A percentile compares a stretch with the other conserved stretches of the same genome.
These are phyloP conservation scores for Sebastolobus altivelis DNA, from an alignment of 2,797 vertebrate genomes.

Conservation along the genomic window DNA sequence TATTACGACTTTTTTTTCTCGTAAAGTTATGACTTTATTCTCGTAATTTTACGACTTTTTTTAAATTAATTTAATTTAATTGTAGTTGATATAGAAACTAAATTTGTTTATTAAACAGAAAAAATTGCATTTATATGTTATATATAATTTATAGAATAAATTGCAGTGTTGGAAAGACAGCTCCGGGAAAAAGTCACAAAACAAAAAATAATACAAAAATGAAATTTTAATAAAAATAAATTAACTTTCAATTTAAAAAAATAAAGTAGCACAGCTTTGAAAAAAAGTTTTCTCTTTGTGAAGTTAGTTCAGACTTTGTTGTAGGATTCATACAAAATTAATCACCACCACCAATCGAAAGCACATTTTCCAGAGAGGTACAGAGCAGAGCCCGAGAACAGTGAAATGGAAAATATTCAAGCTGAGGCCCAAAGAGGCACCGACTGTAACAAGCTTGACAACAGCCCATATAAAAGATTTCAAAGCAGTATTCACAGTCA, in stretches of 20 bases:
- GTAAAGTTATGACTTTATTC: too few relatives aligned
- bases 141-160: not conserved
- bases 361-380: slow-evolving; percentile 36
- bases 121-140: too few relatives aligned
- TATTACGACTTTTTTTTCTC: too few relatives aligned
- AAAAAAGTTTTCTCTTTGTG: slow-evolving; percentile 2
- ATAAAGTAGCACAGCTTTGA: not conserved
- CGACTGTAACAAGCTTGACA: not conserved
- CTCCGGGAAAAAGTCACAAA: too few relatives aligned
- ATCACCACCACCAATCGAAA: slow-evolving; percentile 40
- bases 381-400: not conserved
- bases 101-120: not conserved
- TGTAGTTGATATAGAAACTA: not conserved
- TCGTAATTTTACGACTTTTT: too few relatives aligned
- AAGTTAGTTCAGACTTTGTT: not conserved
- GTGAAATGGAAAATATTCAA: slow-evolving; percentile 2
- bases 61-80: too few relatives aligned
- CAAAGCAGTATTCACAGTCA: slow-evolving; percentile 14
- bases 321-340: slow-evolving; percentile 56
- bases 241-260: not conserved
- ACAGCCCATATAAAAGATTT: not conserved
- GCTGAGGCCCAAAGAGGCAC: not conserved
- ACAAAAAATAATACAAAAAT: too few relatives aligned
- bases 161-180: not conserved
- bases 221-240: not conserved